A percentile compares a stretch with the other conserved stretches of the same genome.
These are phyloP conservation scores for Cynocephalus volans DNA, from an alignment of 2,113 vertebrate species.

Conservation along the genomic window DNA sequence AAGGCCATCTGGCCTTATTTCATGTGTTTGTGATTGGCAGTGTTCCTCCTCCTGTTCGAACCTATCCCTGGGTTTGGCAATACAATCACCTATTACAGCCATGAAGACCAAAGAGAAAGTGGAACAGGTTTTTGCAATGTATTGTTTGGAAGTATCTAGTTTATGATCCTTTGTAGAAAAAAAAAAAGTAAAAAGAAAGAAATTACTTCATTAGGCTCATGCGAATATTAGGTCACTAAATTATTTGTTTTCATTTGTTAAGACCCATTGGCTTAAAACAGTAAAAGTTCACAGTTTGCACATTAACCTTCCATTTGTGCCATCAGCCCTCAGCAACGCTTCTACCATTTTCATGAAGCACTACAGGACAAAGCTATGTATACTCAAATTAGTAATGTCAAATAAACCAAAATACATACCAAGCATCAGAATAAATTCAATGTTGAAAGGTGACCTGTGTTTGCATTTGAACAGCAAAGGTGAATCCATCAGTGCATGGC, in stretches of 20 bases:
- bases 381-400: neutral
- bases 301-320: neutral
- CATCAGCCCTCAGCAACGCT: neutral
- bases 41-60: neutral
- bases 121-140: neutral
- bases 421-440: neutral
- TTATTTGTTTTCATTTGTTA: neutral
- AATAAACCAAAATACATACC: neutral
- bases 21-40: rapidly evolving
- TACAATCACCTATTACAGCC: neutral
- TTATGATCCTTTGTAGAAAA: neutral
- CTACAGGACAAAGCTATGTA: neutral
- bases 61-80: neutral
- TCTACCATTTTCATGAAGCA: neutral
- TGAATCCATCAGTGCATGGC: neutral
- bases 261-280: neutral
- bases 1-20: neutral
- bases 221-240: neutral
- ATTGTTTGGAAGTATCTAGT: neutral
- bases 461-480: neutral
- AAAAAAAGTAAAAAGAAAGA: neutral
- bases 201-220: neutral
- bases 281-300: neutral
- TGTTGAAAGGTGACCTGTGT: neutral
- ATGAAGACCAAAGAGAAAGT: neutral